A percentile compares a stretch with the other conserved stretches of the same genome.
Conservation (phyloP, 2,113 vertebrate genomes). For the Empidonax alnorum region DNA sequence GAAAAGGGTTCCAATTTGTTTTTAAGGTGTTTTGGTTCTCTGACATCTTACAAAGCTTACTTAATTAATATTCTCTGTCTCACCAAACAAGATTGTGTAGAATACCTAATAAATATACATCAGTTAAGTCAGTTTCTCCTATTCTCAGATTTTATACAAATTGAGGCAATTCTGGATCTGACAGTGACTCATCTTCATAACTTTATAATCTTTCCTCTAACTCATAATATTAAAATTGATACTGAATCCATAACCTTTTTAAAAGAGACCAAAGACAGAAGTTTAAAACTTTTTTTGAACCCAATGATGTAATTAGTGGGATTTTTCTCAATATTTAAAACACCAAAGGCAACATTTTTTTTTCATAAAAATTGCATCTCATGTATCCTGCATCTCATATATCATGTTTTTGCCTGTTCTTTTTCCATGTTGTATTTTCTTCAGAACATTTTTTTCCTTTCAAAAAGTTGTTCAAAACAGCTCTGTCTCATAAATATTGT, state of each 20-base stretch:
- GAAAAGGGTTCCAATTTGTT: neutral
- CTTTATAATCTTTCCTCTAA: neutral
- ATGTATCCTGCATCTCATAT: neutral
- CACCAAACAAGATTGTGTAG: neutral
- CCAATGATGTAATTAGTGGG: neutral
- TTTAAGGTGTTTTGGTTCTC: neutral
- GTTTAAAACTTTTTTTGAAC: neutral
- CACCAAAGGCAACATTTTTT: neutral
- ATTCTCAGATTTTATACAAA: neutral
- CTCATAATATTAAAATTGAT: neutral
- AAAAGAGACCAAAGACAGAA: neutral
- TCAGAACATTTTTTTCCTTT: neutral
- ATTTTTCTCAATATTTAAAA: neutral
- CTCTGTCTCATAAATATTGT: neutral
- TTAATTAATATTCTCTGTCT: conserved; percentile 4
- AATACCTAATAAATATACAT: neutral
- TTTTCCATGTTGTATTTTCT: neutral
- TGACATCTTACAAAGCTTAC: neutral
- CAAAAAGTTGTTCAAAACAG: neutral
- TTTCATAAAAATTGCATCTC: neutral
- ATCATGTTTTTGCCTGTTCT: neutral
- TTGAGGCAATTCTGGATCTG: neutral
- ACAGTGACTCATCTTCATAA: neutral
- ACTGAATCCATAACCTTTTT: neutral
- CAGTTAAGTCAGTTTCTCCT: neutral